Percentiles rank a stretch among this genome's conserved stretches.
These are phyloP conservation scores for Lepisosteus osseus DNA, from an alignment of 2,113 vertebrate genomes.

Conservation along the genomic window DNA sequence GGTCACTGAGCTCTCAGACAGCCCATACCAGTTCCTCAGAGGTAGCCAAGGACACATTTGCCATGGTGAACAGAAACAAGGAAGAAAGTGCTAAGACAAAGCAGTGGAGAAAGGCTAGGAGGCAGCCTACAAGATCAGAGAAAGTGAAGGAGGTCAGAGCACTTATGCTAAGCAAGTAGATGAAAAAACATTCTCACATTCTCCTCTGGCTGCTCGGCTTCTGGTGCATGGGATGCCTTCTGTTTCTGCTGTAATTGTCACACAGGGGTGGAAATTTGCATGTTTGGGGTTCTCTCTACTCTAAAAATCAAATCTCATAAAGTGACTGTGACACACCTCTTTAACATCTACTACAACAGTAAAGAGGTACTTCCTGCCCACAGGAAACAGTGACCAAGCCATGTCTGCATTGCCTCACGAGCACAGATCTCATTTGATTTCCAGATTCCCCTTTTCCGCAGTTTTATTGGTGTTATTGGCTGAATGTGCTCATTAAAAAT, in stretches of 20 bases:
- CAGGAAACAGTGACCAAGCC: too few relatives aligned
- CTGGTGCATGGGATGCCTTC: background rate
- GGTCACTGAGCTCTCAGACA: constrained; percentile 71
- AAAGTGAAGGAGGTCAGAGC: constrained; percentile 80
- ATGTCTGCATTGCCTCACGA: too few relatives aligned
- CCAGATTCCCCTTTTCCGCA: too few relatives aligned
- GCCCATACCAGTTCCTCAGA: constrained; percentile 55
- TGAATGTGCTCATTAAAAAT: too few relatives aligned
- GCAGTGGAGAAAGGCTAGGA: constrained; percentile 74
- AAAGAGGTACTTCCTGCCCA: too few relatives aligned
- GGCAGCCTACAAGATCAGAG: constrained; percentile 73
- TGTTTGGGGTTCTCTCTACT: too few relatives aligned
- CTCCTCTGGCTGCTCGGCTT: background rate
- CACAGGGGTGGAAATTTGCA: too few relatives aligned
- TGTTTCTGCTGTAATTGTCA: background rate
- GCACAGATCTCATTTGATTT: too few relatives aligned
- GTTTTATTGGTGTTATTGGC: too few relatives aligned
- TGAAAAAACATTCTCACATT: constrained; percentile 2
- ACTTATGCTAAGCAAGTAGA: constrained; percentile 35
- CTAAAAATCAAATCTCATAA: too few relatives aligned
- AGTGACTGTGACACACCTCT: too few relatives aligned
- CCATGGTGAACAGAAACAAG: constrained; percentile 57
- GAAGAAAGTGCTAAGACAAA: constrained; percentile 70
- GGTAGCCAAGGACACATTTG: constrained; percentile 60
- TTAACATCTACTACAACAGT: too few relatives aligned